Evolutionary conservation across 2,797 vertebrate genomes (phyloP).

Genomic region (Channallabes apus): DNA sequence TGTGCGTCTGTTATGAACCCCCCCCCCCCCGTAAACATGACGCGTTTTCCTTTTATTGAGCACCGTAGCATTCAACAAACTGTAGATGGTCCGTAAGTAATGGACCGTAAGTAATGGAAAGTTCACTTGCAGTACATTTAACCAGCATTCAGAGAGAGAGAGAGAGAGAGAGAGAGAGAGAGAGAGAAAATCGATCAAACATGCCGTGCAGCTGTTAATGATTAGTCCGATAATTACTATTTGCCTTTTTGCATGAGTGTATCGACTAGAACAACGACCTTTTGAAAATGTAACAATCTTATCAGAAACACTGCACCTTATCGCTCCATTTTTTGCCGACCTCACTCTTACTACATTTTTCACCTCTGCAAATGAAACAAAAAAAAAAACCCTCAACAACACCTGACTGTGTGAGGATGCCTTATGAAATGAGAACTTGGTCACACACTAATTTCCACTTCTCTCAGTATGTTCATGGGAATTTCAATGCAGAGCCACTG

Average conservation of each 20-base stretch:
- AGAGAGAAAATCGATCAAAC: not conserved
- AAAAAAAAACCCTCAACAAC: not conserved
- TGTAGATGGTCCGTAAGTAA: not conserved
- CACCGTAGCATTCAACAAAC: conserved; percentile 14
- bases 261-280: not conserved
- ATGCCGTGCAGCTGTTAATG: not conserved
- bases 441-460: not conserved
- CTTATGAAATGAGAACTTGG: not conserved
- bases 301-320: conserved; percentile 26
- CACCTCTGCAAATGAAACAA: not conserved
- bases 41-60: conserved; percentile 4
- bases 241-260: not conserved
- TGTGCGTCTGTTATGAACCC: conserved; percentile 33
- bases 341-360: not conserved
- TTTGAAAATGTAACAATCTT: conserved; percentile 32
- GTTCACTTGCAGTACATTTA: not conserved
- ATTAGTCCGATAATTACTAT: too few relatives aligned
- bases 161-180: not conserved
- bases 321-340: not conserved
- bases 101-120: not conserved
- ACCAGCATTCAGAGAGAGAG: not conserved
- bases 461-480: not conserved
- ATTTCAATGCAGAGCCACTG: not conserved
- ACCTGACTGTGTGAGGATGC: not conserved
- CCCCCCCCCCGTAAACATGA: conserved; percentile 21